These are phyloP conservation scores for Xyliphius kryptos DNA, from an alignment of 2,113 vertebrate species.

Conservation along the genomic window DNA sequence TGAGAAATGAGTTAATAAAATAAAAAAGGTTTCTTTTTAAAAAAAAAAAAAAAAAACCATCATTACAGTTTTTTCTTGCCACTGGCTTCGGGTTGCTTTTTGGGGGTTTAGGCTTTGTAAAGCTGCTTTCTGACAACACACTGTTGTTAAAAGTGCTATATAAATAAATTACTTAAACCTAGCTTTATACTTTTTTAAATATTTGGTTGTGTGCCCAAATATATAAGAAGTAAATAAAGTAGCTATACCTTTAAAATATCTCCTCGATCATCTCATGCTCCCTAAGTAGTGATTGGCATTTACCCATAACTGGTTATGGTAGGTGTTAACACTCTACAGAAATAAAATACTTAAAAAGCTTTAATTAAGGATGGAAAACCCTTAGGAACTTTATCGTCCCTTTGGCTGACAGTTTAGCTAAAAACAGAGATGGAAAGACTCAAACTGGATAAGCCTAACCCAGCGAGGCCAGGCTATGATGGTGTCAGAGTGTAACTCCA, in stretches of 20 bases:
- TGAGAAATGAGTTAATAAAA: too few species aligned
- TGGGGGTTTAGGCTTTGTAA: too few species aligned
- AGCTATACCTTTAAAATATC: too few species aligned
- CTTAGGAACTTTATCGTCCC: not conserved
- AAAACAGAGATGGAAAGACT: not conserved
- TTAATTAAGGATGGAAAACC: not conserved
- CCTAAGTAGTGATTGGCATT: not conserved
- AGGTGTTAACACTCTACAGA: not conserved
- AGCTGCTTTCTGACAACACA: too few species aligned
- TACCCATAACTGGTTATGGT: not conserved
- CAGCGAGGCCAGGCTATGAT: slow-evolving; percentile 14
- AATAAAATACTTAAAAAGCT: not conserved
- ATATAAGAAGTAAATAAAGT: too few species aligned
- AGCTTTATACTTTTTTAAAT: too few species aligned
- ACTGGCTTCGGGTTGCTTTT: too few species aligned
- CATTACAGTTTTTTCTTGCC: not conserved
- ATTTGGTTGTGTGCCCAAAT: too few species aligned
- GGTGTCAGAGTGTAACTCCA: slow-evolving; percentile 33
- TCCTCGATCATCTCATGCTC: too few species aligned
- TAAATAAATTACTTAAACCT: too few species aligned
- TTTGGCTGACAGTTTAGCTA: slow-evolving; percentile 4
- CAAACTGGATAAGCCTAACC: slow-evolving; percentile 29
- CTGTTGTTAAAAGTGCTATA: too few species aligned
- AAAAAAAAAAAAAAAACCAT: not conserved
- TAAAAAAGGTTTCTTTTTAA: not conserved